phyloP scores from a whole-genome alignment of 2,888 invertebrate genomes.

The Ypsolopha scabrella region DNA sequence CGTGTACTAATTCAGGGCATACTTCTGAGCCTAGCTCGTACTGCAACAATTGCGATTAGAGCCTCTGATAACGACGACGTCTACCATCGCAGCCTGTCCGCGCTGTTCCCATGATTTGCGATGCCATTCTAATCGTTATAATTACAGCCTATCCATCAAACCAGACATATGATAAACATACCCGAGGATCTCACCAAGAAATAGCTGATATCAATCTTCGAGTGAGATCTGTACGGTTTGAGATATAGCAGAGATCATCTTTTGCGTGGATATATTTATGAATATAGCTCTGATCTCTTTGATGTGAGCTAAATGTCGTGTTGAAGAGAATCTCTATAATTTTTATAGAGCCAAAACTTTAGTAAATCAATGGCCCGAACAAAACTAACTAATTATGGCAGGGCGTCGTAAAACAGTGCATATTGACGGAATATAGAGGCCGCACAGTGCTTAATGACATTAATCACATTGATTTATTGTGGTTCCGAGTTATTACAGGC shows the following conservation, averaged over 20 bases:
- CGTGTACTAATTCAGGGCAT: not conserved
- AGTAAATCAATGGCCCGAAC: constrained; percentile 49
- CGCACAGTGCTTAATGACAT: constrained; percentile 71
- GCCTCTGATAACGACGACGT: constrained; percentile 52
- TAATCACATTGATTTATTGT: constrained; percentile 72
- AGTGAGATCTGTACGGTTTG: constrained; percentile 26
- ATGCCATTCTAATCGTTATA: constrained; percentile 64
- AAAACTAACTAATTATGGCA: constrained; percentile 70
- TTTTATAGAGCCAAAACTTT: constrained; percentile 32
- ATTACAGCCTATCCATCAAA: constrained; percentile 64
- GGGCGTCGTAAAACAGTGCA: constrained; percentile 70
- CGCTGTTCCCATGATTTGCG: constrained; percentile 64
- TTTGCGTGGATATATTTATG: constrained; percentile 62
- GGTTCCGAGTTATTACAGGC: constrained; percentile 72
- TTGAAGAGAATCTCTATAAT: too few species aligned
- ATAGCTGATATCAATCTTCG: constrained; percentile 41
- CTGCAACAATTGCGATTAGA: constrained; percentile 58
- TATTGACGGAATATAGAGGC: constrained; percentile 72
- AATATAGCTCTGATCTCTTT: constrained; percentile 52
- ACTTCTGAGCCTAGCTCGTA: not conserved
- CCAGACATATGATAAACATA: constrained; percentile 52
- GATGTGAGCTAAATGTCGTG: constrained; percentile 33
- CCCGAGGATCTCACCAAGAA: constrained; percentile 29
- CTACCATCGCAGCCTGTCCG: constrained; percentile 57
- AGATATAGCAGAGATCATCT: constrained; percentile 61